Base-by-base conservation (phyloP, 2,888 invertebrate genomes). In the Crematogaster levior region DNA sequence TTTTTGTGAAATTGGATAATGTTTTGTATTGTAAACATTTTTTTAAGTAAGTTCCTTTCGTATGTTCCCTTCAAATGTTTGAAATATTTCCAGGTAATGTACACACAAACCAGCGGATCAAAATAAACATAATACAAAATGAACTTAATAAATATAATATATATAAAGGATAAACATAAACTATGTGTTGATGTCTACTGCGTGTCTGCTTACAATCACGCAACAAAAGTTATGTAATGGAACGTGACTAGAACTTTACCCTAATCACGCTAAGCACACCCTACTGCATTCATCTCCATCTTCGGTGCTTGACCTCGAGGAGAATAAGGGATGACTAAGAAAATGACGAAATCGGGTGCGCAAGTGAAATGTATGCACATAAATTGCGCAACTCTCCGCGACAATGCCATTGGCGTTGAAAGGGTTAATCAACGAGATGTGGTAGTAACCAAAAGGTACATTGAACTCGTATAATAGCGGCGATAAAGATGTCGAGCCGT, bases 351-450 rank as follows among this genome's bases (percentile, higher is more conserved):
- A 79, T 79, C 56, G 24, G 72, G 24, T 34, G 77, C 56, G 43
- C 77, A 37, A 72, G 72, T 79, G 77, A 79, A 79, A 79, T 79
- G 56, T 79, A 79, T 79, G 77, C 77, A 70, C 77, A 79, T 79
- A 79, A 79, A 79, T 79, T 79, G 77, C 56, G 72, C 77, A 43
- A 79, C 72, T 79, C 77, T 70, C 43, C 43, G 77, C 53, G 72
- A n/a, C 72, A 70, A 56, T 56, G 56, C 56, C 34, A 77, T 70
- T 43, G 56, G 24, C 56, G 56, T 79, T 79, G 77, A 79, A 79
- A 79, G 72, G 56, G 77, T 56, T 79, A 79, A 79, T 79, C 77
- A 79, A 43, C 43, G 77, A 21, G 34, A n/a, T n/a, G 70, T 56
- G 43, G 56, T 70, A 30, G 68, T 68, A 30, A 77, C 30, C 43